Base-by-base conservation (phyloP, 92 coral and sea anemone genomes). In the Heteractis magnifica region DNA sequence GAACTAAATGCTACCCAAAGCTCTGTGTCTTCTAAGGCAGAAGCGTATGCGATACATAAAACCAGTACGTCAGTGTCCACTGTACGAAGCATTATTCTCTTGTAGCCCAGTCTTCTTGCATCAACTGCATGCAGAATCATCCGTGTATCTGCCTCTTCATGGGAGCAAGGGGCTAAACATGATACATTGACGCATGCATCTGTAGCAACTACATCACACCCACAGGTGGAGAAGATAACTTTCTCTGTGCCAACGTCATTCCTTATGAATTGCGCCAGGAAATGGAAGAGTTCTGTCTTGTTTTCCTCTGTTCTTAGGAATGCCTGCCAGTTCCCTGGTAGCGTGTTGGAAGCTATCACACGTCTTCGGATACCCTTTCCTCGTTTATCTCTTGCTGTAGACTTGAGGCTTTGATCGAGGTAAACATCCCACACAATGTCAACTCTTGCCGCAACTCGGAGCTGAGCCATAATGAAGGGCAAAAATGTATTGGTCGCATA, bases 401-500 rank as follows among this genome's bases (percentile, higher is more conserved):
- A 59, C 65, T 59, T 59, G 3, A 59, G 20, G 8, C 65, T 59
- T 14, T 12, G 6, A 1, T 59, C 65, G 6, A 59, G 3, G 18
- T 59, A 59, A 1, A 59, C 65, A 4, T 59, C 65, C 65, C 16
- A 59, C 4, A 59, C 65, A 12, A 59, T 59, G n/a, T 59, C 65
- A 0, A 59, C 65, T 59, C 65, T 59, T 59, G 44, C 14, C n/a
- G 75, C 75, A 41, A n/a, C 44, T 5, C 51, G 76, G 16, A 92
- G 89, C 26, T 92, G 95, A 11, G 70, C 9, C 74, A 16, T 13
- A 15, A 91, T 83, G 65, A 77, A 91, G 73, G 90, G 88, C 12
- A 91, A 52, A 65, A 91, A 88, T 3, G 81, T 82, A 14, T 86
- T 12, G 11, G 34, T 78, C 18, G 92, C 89, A 80, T 92, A 92